phyloP scores from a whole-genome alignment of 2,797 vertebrate species.

The Acipenser transmontanus region DNA sequence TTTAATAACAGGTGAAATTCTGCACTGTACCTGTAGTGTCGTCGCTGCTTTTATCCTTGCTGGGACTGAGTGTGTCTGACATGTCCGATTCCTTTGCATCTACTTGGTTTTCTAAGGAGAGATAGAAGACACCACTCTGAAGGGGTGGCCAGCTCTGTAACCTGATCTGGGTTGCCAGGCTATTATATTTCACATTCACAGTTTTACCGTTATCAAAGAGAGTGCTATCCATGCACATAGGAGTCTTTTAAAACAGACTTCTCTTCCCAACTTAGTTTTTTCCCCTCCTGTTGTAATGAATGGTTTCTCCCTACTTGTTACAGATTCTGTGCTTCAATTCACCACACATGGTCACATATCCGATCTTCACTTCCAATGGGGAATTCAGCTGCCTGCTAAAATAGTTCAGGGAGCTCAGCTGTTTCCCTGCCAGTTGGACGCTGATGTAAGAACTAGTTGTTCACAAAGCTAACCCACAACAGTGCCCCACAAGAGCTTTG shows the following conservation, averaged over 20 bases:
- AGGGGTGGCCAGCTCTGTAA: background rate
- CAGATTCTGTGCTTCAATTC: conserved; percentile 21
- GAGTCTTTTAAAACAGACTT: background rate
- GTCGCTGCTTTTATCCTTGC: conserved; percentile 96
- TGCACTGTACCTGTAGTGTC: conserved; percentile 83
- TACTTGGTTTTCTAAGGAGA: conserved; percentile 78
- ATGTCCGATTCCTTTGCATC: conserved; percentile 91
- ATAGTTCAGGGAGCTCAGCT: conserved; percentile 54
- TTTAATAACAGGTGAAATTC: background rate
- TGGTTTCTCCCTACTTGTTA: conserved; percentile 12
- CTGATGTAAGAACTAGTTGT: conserved; percentile 39
- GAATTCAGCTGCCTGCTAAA: conserved; percentile 59
- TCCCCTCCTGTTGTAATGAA: conserved; percentile 3
- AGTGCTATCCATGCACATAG: background rate
- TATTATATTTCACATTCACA: background rate
- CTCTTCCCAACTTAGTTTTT: background rate
- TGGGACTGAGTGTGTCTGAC: conserved; percentile 95
- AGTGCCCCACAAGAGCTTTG: background rate
- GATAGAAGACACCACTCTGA: conserved; percentile 44
- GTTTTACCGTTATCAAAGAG: background rate
- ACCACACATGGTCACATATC: conserved; percentile 56
- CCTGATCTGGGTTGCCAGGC: background rate
- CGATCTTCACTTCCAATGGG: conserved; percentile 52
- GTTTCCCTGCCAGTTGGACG: conserved; percentile 54
- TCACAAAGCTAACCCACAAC: conserved; percentile 18